Percentiles rank a stretch among this genome's conserved stretches.
Conservation (phyloP, 2,797 vertebrate genomes). For the Hippoglossus hippoglossus region DNA sequence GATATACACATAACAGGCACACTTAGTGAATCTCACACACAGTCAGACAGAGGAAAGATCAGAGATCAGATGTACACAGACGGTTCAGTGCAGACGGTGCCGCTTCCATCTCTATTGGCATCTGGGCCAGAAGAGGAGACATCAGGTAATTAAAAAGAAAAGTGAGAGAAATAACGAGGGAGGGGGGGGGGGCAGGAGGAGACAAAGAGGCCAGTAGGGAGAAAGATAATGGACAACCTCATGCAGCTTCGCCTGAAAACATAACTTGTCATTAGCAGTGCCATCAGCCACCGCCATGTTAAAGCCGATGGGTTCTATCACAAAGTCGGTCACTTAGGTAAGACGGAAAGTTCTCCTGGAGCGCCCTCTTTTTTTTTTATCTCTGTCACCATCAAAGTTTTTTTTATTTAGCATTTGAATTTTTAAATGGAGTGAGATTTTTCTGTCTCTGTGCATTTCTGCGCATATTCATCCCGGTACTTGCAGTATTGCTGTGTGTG, state of each 20-base stretch:
- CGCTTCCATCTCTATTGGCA: constrained; percentile 75
- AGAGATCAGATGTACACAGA: constrained; percentile 72
- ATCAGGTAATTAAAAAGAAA: constrained; percentile 84
- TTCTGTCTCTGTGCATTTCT: constrained; percentile 2
- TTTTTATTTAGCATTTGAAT: constrained; percentile 25
- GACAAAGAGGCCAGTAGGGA: constrained; percentile 63
- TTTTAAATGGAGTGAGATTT: not conserved
- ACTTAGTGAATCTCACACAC: constrained; percentile 43
- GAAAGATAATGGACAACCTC: constrained; percentile 70
- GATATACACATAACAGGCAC: constrained; percentile 35
- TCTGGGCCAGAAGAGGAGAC: constrained; percentile 77
- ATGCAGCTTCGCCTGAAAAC: constrained; percentile 74
- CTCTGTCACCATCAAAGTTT: not conserved
- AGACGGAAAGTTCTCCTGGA: constrained; percentile 42
- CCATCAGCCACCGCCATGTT: constrained; percentile 57
- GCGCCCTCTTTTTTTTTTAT: constrained; percentile 12
- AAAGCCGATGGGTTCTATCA: constrained; percentile 35
- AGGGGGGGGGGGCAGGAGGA: constrained; percentile 13
- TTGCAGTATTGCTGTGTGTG: too few relatives aligned
- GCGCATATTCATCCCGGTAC: not conserved
- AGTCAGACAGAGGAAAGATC: constrained; percentile 62
- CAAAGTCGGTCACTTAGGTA: constrained; percentile 28
- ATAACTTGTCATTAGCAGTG: constrained; percentile 70
- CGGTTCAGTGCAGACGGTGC: constrained; percentile 65
- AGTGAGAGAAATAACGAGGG: constrained; percentile 61